Evolutionary conservation across 2,888 invertebrate species (phyloP).

Genomic region (Drosophila maculinotata): DNA sequence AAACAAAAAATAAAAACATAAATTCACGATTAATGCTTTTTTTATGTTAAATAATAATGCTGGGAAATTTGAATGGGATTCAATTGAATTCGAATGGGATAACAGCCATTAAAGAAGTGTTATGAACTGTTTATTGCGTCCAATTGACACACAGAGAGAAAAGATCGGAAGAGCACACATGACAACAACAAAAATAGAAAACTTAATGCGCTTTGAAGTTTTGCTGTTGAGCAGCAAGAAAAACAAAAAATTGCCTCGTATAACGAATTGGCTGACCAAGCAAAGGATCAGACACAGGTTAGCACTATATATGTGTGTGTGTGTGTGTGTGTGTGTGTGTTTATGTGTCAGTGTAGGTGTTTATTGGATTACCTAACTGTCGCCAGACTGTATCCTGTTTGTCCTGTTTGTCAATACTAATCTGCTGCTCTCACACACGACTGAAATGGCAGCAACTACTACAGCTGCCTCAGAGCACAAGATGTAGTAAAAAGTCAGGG

Average conservation of each 20-base stretch:
- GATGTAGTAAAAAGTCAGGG: conserved; percentile 6
- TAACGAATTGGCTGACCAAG: conserved; percentile 35
- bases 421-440: conserved; percentile 59
- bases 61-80: conserved; percentile 42
- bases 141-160: conserved; percentile 34
- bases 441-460: conserved; percentile 4
- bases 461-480: neutral
- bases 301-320: neutral
- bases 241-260: conserved; percentile 21
- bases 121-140: conserved; percentile 42
- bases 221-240: conserved; percentile 9
- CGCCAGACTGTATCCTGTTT: conserved; percentile 23
- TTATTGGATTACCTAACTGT: conserved; percentile 74
- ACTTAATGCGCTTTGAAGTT: conserved; percentile 43
- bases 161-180: conserved; percentile 11
- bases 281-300: conserved; percentile 29
- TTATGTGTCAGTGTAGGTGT: conserved; percentile 50
- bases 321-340: conserved; percentile 3
- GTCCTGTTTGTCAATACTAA: conserved; percentile 75
- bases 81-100: conserved; percentile 35
- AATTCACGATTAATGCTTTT: conserved; percentile 59
- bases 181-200: neutral
- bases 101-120: conserved; percentile 28
- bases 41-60: conserved; percentile 59
- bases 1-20: conserved; percentile 48